These are phyloP conservation scores for Esox lucius DNA, from an alignment of 2,797 vertebrate genomes.

Conservation along the genomic window DNA sequence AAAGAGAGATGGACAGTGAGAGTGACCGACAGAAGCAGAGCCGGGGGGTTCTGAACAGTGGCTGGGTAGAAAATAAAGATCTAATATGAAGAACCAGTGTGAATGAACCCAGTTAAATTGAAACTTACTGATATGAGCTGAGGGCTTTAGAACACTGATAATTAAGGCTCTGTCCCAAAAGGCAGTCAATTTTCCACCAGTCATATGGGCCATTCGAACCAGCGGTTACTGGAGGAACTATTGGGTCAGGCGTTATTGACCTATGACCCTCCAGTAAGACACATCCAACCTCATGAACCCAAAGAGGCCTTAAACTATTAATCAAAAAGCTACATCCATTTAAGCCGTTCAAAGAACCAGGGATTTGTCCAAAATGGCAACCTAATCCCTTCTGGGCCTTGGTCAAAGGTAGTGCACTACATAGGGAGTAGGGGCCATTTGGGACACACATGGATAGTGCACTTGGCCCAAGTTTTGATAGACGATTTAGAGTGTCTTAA, in stretches of 20 bases:
- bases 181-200: not conserved
- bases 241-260: conserved; percentile 1
- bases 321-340: not conserved
- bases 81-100: not conserved
- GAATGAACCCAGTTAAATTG: not conserved
- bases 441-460: not conserved
- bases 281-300: not conserved
- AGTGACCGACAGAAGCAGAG: not conserved
- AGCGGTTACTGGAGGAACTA: conserved; percentile 1
- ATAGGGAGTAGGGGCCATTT: not conserved
- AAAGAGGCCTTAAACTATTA: not conserved
- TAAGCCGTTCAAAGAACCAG: not conserved
- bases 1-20: not conserved
- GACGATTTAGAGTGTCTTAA: not conserved
- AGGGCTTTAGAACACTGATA: not conserved
- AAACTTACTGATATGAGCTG: not conserved
- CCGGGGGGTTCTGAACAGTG: not conserved
- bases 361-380: not conserved
- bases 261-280: not conserved
- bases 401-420: not conserved
- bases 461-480: not conserved
- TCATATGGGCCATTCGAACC: not conserved
- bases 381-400: not conserved
- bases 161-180: not conserved
- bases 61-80: not conserved